These are phyloP conservation scores for Molossus molossus DNA, from an alignment of 2,797 vertebrate species.

Conservation along the genomic window DNA sequence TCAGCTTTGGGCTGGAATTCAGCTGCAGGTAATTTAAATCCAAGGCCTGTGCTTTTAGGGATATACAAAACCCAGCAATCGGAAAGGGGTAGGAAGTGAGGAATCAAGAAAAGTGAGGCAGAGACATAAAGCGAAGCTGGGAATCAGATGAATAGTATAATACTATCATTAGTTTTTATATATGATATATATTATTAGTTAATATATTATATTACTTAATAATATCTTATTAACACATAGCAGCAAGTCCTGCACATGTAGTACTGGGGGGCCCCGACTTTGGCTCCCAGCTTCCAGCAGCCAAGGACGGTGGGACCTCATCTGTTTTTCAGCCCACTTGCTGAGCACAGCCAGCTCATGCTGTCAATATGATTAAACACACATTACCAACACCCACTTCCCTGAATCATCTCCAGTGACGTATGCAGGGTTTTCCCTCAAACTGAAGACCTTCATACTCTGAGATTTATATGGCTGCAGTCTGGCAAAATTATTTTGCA, in stretches of 20 bases:
- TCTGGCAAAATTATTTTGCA: neutral
- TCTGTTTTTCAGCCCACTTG: neutral
- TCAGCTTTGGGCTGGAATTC: neutral
- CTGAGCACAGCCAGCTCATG: neutral
- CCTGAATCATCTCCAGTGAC: neutral
- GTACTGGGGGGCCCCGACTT: accelerated
- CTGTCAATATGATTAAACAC: neutral
- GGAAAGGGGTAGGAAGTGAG: neutral
- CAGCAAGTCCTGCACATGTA: neutral
- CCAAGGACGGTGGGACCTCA: too few species aligned
- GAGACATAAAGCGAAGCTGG: neutral
- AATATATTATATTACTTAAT: neutral
- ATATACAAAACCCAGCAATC: neutral
- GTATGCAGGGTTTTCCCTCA: neutral
- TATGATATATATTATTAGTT: neutral
- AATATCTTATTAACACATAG: neutral
- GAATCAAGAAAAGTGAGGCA: neutral
- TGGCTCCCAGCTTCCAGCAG: neutral
- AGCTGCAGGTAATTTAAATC: neutral
- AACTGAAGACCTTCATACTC: neutral
- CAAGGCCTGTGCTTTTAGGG: neutral
- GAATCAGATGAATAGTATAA: neutral
- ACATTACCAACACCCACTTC: neutral
- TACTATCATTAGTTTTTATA: neutral
- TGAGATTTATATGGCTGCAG: neutral